Base-by-base conservation (phyloP, 1,140 invertebrate species). In the Drosophila subpulchrella region DNA sequence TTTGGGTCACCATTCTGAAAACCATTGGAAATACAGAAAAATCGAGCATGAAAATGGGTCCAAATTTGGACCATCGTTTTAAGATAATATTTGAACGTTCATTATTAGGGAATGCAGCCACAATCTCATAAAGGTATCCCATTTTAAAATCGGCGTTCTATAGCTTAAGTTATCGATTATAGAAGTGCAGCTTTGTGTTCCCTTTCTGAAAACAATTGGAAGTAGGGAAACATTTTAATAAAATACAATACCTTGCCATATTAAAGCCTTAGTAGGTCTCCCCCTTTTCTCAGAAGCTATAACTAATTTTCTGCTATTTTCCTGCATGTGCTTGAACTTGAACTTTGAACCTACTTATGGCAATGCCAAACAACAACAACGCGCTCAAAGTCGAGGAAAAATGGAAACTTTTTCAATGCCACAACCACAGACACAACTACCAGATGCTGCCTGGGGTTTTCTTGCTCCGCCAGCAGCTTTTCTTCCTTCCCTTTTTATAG, bases 301-400 rank as follows among this genome's bases (percentile, higher is more conserved):
- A n/a, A 20, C 13, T 15, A 55, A 36, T 59, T 50, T 47, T 7
- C 32, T 15, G 8, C 42, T 8, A 38, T 38, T 47, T 48, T 24
- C 42, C 34, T 61, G 44, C n/a, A 66, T 46, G 61, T 60, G 30
- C 42, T 36, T 73, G 70, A 73, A 73, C 70, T 72, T 72, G 70
- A 74, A 74, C 70, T 74, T 74, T 63, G 48, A 73, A 73, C 70
- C 70, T 73, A 73, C 70, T 73, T 73, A 73, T 73, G 63, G 32
- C 30, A 55, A 44, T 27, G 15, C 17, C 36, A 61, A 50, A 30
- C 36, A 42, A 3, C 24, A 27, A 11, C 20, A 36, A 27, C 36
- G 6, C 34, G 48, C 24, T 55, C n/a, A 57, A 56, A 71, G 65
- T 57, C 66, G 39, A 56, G 70, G 36, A 75, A 62, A 72, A 60